Conservation (phyloP, 2,113 vertebrate species). For the Dipodomys stephensi region DNA sequence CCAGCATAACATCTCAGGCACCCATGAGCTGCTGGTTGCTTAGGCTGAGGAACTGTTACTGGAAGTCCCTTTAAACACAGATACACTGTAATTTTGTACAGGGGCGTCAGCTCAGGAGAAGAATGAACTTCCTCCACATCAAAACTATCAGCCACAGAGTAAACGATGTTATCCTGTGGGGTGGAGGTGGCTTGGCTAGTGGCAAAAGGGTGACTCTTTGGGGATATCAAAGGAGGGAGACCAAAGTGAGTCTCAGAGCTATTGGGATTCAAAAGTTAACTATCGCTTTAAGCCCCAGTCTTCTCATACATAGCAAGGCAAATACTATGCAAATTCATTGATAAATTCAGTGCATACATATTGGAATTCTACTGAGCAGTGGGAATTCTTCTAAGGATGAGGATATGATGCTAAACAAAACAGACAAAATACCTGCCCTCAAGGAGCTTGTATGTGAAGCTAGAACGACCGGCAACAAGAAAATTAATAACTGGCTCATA, state of each 20-base stretch:
- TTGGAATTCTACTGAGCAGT: not conserved
- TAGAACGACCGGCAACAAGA: not conserved
- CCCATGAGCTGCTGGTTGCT: slow-evolving; percentile 13
- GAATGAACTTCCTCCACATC: not conserved
- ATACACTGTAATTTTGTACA: slow-evolving; percentile 2
- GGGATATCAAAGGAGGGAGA: not conserved
- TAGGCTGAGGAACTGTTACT: slow-evolving; percentile 38
- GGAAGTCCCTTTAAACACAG: slow-evolving; percentile 1
- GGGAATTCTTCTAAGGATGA: not conserved
- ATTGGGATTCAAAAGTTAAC: not conserved
- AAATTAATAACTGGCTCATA: not conserved
- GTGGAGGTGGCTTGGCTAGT: not conserved
- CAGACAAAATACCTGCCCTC: not conserved
- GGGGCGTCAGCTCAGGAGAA: slow-evolving; percentile 11
- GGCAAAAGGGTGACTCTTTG: not conserved
- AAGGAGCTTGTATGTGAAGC: not conserved
- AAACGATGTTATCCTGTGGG: too few relatives aligned
- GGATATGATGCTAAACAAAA: not conserved
- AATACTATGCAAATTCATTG: not conserved
- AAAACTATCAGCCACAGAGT: not conserved
- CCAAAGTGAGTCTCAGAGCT: not conserved
- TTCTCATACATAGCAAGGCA: not conserved
- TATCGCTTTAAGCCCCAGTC: not conserved
- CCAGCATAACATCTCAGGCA: slow-evolving; percentile 39
- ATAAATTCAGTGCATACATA: not conserved